Base-by-base conservation (phyloP, 2,888 invertebrate species). In the Temnothorax rugatulus region DNA sequence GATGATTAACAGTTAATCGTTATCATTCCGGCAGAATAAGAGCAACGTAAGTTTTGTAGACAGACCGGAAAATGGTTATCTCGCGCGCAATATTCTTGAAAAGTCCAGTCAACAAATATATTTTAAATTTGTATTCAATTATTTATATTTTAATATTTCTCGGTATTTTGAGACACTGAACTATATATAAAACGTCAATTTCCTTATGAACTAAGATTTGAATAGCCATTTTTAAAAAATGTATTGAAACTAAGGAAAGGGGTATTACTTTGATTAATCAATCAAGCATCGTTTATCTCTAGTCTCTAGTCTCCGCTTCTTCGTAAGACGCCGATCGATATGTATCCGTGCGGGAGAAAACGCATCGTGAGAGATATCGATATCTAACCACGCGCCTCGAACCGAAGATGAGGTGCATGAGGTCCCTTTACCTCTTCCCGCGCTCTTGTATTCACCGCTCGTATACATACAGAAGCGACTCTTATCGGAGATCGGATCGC, bases 401-500 rank as follows among this genome's bases (percentile, higher is more conserved):
- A 57, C 84, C 81, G 87, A 90, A 90, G 89, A 89, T 88, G 89
- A 90, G 85, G 75, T 84, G 87, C 88, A 87, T 63, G 13, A 63
- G 34, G 50, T 52, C 21, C n/a, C 71, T 84, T 69, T 83, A 44
- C 79, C 82, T 71, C 57, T 84, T 73, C 82, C 83, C 84, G 85
- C 79, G 83, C 68, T 87, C 88, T 87, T 88, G 83, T 88, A 87
- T 86, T 85, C 85, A 85, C 88, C 84, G 86, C 88, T 87, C 88
- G 84, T 87, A 89, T 88, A 85, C 82, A 82, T 76, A 87, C 84
- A 81, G 86, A 81, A 84, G 84, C 82, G 54, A 69, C 34, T 57
- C 87, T 91, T 92, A 93, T 93, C 93, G 89, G 64, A 85, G 85
- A 92, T 92, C 92, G 90, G 85, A 92, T 92, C 91, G 86, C 69